These are phyloP conservation scores for Cephonodes hylas DNA, from an alignment of 2,888 invertebrate species.

Conservation along the genomic window DNA sequence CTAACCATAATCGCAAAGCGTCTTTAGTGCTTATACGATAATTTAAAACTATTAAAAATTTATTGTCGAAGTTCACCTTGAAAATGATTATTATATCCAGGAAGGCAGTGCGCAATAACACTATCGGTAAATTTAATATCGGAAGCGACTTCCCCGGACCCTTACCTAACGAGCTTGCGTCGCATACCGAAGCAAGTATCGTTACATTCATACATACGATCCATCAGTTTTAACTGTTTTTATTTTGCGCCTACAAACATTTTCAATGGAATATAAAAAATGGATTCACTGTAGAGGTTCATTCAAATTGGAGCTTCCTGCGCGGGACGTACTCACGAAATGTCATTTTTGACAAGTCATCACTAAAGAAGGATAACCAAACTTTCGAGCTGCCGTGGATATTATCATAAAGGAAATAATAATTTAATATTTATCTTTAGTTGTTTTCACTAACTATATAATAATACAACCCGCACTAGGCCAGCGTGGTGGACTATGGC, in stretches of 20 bases:
- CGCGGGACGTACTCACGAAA: background rate
- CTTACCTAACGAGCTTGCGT: slow-evolving; percentile 38
- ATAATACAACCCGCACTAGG: too few species aligned
- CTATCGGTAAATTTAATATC: slow-evolving; percentile 50
- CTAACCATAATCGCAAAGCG: background rate
- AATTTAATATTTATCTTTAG: too few species aligned
- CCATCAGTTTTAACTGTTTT: slow-evolving; percentile 2
- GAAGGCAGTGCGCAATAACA: slow-evolving; percentile 32
- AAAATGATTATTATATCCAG: slow-evolving; percentile 22
- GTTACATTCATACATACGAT: background rate
- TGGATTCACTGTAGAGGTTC: background rate
- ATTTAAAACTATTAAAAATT: slow-evolving; percentile 7
- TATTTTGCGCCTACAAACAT: background rate
- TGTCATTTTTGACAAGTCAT: background rate
- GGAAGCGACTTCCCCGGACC: slow-evolving; percentile 27
- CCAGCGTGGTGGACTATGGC: too few species aligned
- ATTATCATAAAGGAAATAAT: too few species aligned
- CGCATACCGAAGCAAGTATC: background rate
- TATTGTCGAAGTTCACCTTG: slow-evolving; percentile 13
- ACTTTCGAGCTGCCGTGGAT: background rate
- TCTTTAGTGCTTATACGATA: background rate
- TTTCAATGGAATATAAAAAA: background rate
- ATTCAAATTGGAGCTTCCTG: background rate
- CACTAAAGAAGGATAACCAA: background rate
- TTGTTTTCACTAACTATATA: too few species aligned